These are phyloP conservation scores for Myodes glareolus DNA, from an alignment of 2,113 vertebrate genomes.

Conservation along the genomic window DNA sequence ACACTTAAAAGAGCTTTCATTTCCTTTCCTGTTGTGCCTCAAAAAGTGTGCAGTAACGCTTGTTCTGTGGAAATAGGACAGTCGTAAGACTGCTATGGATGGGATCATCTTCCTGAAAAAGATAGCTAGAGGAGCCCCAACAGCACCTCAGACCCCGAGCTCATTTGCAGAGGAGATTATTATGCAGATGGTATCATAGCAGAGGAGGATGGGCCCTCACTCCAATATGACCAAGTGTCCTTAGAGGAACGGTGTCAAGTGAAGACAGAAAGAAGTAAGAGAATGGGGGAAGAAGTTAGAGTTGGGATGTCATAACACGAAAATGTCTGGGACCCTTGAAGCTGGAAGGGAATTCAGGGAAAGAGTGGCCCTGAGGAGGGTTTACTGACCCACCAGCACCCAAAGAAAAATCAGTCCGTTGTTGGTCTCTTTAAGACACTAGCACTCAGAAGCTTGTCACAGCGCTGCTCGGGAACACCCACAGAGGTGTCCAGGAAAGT, in stretches of 20 bases:
- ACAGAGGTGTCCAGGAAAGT: background rate
- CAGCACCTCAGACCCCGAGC: background rate
- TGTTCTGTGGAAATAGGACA: conserved; percentile 31
- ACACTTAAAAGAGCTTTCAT: background rate
- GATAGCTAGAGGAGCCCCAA: background rate
- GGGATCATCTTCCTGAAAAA: background rate
- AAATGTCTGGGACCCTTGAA: rapidly evolving
- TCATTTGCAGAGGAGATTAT: background rate
- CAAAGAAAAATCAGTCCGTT: background rate
- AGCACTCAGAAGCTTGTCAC: background rate
- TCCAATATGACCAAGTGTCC: too few relatives aligned
- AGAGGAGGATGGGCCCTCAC: too few relatives aligned
- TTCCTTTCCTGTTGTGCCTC: background rate
- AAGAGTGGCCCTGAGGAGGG: background rate
- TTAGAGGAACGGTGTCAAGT: background rate
- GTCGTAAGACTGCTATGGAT: background rate
- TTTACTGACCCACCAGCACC: background rate
- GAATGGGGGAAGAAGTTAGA: background rate
- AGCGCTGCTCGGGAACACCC: background rate
- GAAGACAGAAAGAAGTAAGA: background rate
- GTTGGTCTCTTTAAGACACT: background rate
- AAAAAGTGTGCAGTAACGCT: conserved; percentile 39
- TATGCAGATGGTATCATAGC: background rate
- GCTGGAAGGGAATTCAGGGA: background rate
- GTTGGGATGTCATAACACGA: background rate